Evolutionary conservation across 1,140 invertebrate genomes (phyloP).

Genomic region (Drosophila leontia): DNA sequence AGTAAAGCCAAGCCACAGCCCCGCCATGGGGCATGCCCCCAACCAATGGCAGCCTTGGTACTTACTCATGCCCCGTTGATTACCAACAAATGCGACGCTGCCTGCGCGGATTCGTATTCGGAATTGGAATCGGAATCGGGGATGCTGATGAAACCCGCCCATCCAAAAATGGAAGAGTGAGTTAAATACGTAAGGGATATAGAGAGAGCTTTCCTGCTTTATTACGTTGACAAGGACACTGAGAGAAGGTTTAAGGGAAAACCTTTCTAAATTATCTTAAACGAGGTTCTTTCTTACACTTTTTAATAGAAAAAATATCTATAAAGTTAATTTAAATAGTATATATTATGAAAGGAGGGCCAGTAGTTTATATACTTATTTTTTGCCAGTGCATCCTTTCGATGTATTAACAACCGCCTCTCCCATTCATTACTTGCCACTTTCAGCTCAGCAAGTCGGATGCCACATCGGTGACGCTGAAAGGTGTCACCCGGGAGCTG

Average conservation of each 20-base stretch:
- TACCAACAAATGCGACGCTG: conserved; percentile 35
- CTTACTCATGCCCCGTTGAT: conserved; percentile 34
- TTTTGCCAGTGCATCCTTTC: not conserved
- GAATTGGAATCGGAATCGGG: not conserved
- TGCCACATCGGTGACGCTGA: conserved; percentile 87
- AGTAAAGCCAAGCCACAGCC: not conserved
- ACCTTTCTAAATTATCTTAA: not conserved
- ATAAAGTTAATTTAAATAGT: too few species aligned
- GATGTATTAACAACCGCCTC: not conserved
- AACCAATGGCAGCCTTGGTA: conserved; percentile 10
- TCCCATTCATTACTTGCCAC: conserved; percentile 5
- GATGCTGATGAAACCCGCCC: not conserved
- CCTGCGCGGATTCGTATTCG: conserved; percentile 17
- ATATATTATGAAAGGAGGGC: not conserved
- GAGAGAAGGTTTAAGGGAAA: not conserved
- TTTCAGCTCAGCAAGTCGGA: conserved; percentile 88
- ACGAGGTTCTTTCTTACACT: too few species aligned
- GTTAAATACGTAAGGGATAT: conserved; percentile 11
- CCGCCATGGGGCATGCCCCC: conserved; percentile 1
- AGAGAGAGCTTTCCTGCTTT: not conserved
- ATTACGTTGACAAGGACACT: conserved; percentile 1
- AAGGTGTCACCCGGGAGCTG: conserved; percentile 87
- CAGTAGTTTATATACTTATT: too few species aligned
- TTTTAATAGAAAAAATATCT: too few species aligned
- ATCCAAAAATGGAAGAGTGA: conserved; percentile 3